A percentile compares a stretch with the other conserved stretches of the same genome.
Evolutionary conservation across 2,888 invertebrate genomes (phyloP).

Genomic region (Phragmatobia fuliginosa): DNA sequence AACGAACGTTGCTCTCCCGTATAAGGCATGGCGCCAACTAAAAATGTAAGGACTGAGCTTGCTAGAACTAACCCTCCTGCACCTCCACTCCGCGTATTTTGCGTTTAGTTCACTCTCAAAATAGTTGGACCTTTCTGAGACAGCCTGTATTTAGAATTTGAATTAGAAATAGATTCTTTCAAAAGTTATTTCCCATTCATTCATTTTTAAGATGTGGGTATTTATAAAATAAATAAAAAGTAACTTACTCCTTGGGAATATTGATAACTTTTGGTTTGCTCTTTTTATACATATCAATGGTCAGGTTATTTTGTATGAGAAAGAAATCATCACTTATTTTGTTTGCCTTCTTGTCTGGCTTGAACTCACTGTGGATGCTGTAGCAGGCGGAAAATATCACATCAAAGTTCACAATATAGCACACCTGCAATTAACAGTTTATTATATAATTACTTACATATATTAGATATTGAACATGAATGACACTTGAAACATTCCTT

Average conservation of each 20-base stretch:
- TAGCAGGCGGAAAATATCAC: conserved; percentile 69
- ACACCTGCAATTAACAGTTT: conserved; percentile 60
- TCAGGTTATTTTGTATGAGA: conserved; percentile 52
- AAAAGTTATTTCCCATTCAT: neutral
- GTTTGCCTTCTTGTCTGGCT: neutral
- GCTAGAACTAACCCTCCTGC: no score
- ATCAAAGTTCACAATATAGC: conserved; percentile 63
- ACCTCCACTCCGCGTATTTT: no score
- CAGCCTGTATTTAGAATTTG: no score
- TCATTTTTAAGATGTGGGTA: neutral
- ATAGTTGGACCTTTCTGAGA: no score
- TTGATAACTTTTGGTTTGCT: conserved; percentile 31
- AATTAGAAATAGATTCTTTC: neutral
- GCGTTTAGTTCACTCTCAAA: no score
- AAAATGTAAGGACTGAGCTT: no score
- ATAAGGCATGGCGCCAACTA: no score
- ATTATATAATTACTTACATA: no score
- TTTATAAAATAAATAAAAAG: neutral
- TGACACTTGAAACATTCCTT: no score
- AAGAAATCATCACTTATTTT: neutral
- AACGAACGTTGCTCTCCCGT: no score
- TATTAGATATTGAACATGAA: no score
- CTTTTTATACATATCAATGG: conserved; percentile 37
- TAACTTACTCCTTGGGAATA: conserved; percentile 58
- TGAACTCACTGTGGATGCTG: conserved; percentile 45